Evolutionary conservation across 2,888 invertebrate species (phyloP).

Genomic region (Carcina quercana): DNA sequence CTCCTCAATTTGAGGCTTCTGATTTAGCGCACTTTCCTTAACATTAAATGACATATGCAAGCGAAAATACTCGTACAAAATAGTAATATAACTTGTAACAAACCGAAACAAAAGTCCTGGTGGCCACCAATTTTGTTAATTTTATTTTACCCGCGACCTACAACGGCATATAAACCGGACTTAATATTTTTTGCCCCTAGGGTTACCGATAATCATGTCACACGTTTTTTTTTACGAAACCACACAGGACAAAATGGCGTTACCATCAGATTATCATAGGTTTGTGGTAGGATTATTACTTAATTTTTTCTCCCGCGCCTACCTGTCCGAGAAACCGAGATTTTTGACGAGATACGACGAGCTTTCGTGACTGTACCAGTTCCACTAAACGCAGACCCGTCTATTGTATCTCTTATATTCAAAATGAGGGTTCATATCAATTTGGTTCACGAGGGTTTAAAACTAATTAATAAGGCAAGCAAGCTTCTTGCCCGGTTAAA

Average conservation of each 20-base stretch:
- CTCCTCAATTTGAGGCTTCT: too few species aligned
- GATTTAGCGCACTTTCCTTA: too few species aligned
- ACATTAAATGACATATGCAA: too few species aligned
- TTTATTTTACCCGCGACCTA: too few species aligned
- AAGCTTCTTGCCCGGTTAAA: constrained; percentile 71
- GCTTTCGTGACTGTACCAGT: constrained; percentile 37
- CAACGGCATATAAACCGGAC: constrained; percentile 35
- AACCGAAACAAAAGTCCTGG: too few species aligned
- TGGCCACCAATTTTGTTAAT: too few species aligned
- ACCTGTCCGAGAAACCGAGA: constrained; percentile 57
- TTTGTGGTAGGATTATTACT: constrained; percentile 71
- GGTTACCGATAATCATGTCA: constrained; percentile 71
- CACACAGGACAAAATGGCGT: constrained; percentile 74
- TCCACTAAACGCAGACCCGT: constrained; percentile 32
- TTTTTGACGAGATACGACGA: constrained; percentile 43
- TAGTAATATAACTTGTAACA: too few species aligned
- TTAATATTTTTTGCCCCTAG: constrained; percentile 42
- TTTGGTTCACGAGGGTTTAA: constrained; percentile 33
- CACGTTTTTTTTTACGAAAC: constrained; percentile 67
- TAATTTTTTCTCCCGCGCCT: constrained; percentile 61
- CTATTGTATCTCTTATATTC: constrained; percentile 14
- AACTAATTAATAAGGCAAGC: constrained; percentile 66
- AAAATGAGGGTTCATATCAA: constrained; percentile 18
- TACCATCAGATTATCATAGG: constrained; percentile 71
- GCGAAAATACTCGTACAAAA: too few species aligned